Conservation (phyloP, 1,140 invertebrate species). For the Vanessa atalanta region DNA sequence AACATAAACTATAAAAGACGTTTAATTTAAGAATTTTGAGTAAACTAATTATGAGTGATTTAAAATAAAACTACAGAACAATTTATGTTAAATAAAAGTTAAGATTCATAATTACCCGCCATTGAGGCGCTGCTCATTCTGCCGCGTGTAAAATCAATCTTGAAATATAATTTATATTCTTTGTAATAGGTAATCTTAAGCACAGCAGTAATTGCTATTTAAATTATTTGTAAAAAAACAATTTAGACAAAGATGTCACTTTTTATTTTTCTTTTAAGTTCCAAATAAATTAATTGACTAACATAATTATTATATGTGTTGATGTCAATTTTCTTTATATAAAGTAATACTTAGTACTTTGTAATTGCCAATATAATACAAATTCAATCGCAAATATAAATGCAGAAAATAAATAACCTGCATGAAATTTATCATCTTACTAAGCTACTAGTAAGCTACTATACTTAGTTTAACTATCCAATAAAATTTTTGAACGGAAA, state of each 20-base stretch:
- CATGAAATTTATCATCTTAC: too few species aligned
- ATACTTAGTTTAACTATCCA: too few species aligned
- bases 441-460: too few species aligned
- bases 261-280: constrained; percentile 11
- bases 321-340: too few species aligned
- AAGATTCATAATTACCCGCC: constrained; percentile 59
- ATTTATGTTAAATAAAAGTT: not conserved
- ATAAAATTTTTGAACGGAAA: too few species aligned
- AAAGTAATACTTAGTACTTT: too few species aligned
- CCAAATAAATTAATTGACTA: not conserved
- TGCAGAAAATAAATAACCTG: too few species aligned
- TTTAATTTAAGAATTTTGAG: too few species aligned
- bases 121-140: constrained; percentile 77
- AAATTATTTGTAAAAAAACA: constrained; percentile 2
- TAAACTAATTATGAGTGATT: not conserved
- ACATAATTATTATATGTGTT: not conserved
- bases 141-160: constrained; percentile 75
- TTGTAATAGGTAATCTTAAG: constrained; percentile 1
- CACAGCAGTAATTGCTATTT: not conserved
- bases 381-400: too few species aligned
- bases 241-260: not conserved
- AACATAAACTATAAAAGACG: too few species aligned
- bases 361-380: too few species aligned
- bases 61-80: not conserved
- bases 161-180: constrained; percentile 46